These are phyloP conservation scores for Dreissena rostriformis DNA, from an alignment of 1,140 invertebrate species.

Conservation along the genomic window DNA sequence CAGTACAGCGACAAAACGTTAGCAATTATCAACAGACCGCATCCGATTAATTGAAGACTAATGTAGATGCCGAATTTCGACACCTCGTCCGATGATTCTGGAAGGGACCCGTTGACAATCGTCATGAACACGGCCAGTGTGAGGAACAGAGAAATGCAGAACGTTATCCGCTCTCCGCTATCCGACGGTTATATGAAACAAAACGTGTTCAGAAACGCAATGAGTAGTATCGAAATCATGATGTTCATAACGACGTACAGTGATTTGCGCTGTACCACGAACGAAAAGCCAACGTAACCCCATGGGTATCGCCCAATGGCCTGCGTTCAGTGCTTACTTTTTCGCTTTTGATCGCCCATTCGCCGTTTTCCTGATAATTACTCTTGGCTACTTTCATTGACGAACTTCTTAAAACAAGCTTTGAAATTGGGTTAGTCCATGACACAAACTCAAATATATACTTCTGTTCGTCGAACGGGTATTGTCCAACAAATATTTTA, in stretches of 20 bases:
- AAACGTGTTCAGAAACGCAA: constrained; percentile 47
- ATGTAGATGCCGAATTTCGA: constrained; percentile 78
- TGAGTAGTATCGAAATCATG: no score
- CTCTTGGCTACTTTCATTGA: neutral
- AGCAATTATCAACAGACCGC: constrained; percentile 32
- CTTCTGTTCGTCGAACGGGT: constrained; percentile 93
- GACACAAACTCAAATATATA: no score
- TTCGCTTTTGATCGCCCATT: constrained; percentile 22
- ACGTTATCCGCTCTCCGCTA: constrained; percentile 59
- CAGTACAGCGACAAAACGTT: constrained; percentile 32
- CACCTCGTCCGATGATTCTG: constrained; percentile 57
- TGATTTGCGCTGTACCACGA: constrained; percentile 11
- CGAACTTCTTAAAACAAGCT: neutral
- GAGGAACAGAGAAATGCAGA: constrained; percentile 58
- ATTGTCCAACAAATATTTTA: constrained; percentile 85
- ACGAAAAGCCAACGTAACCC: constrained; percentile 41
- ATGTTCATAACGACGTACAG: constrained; percentile 54
- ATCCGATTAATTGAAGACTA: constrained; percentile 36
- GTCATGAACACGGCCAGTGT: no score
- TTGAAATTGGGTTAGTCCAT: constrained; percentile 83
- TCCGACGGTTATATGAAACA: constrained; percentile 55
- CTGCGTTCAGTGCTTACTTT: neutral
- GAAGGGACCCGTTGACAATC: constrained; percentile 48
- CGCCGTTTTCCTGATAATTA: constrained; percentile 20
- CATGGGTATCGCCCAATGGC: neutral